Conservation (phyloP, 1,140 invertebrate species). For the Venturia canescens region DNA sequence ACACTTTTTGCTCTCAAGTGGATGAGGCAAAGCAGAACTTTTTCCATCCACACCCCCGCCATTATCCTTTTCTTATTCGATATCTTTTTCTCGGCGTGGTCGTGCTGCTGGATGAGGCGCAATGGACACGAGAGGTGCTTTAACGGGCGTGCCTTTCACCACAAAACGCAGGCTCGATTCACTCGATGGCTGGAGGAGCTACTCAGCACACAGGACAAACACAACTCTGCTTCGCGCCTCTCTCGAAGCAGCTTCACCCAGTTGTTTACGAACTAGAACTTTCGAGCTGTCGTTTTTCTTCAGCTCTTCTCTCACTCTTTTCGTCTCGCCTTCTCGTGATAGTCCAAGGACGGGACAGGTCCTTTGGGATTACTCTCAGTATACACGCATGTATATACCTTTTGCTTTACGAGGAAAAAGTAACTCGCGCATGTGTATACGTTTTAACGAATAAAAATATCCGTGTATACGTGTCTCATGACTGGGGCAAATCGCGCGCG, state of each 20-base stretch:
- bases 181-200: conserved; percentile 9
- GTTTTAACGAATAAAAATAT: too few species aligned
- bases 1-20: background rate
- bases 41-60: background rate
- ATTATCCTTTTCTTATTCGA: background rate
- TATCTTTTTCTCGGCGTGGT: background rate
- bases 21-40: conserved; percentile 29
- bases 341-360: conserved; percentile 6
- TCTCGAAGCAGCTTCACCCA: background rate
- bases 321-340: background rate
- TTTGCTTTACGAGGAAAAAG: conserved; percentile 16
- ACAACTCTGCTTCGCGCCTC: conserved; percentile 21
- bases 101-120: background rate
- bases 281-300: conserved; percentile 20
- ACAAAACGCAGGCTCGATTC: conserved; percentile 29
- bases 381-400: background rate
- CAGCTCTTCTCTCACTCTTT: background rate
- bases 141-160: conserved; percentile 1
- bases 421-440: background rate
- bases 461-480: background rate
- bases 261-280: conserved; percentile 33
- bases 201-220: conserved; percentile 32
- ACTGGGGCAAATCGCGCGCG: background rate
- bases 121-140: conserved; percentile 18
- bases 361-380: conserved; percentile 4